phyloP scores from a whole-genome alignment of 2,113 vertebrate genomes.

The Laticauda colubrina region DNA sequence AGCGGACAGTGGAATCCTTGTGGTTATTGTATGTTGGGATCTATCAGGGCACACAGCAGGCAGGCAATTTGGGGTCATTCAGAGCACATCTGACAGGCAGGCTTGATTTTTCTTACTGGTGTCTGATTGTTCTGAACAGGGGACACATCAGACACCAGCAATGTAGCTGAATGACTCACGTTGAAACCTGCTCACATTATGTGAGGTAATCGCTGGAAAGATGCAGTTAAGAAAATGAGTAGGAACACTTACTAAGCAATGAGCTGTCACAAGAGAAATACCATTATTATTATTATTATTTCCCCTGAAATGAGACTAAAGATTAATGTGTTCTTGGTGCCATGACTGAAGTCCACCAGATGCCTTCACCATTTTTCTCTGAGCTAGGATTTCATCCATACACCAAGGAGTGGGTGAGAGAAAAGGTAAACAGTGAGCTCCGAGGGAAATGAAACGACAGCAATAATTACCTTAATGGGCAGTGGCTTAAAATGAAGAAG shows the following conservation, averaged over 20 bases:
- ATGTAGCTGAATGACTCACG: not conserved
- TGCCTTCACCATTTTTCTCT: not conserved
- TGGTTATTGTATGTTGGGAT: not conserved
- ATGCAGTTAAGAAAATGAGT: not conserved
- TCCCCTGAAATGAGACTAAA: not conserved
- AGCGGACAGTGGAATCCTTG: not conserved
- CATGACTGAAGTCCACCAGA: not conserved
- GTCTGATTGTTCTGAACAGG: not conserved
- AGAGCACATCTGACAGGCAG: no score
- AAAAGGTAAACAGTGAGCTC: not conserved
- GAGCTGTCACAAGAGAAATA: not conserved
- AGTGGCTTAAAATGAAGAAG: not conserved
- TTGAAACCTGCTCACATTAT: not conserved
- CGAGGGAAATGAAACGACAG: not conserved
- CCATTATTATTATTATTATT: not conserved
- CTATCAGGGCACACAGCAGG: no score
- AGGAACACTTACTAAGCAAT: not conserved
- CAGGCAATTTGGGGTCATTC: not conserved
- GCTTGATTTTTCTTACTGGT: not conserved
- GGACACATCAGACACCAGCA: not conserved
- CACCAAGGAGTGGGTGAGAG: not conserved
- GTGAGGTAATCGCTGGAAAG: not conserved
- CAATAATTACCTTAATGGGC: not conserved
- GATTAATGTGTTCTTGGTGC: not conserved
- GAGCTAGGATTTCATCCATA: not conserved